Base-by-base conservation (phyloP, 2,888 invertebrate genomes). In the Netelia inedita region DNA sequence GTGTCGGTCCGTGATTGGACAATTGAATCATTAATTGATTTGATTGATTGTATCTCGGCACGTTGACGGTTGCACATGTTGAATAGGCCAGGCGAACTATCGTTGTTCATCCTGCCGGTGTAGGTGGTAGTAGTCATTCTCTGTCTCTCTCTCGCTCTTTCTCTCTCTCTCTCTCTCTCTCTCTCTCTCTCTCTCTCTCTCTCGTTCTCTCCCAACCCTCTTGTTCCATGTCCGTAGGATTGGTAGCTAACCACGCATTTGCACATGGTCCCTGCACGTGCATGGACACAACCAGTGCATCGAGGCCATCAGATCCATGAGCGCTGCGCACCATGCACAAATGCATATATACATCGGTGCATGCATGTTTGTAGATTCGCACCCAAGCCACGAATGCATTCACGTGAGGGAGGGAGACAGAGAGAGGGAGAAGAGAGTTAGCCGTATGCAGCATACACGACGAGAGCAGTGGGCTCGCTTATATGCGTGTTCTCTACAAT, bases 21-120 rank as follows among this genome's bases (percentile, higher is more conserved):
- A 90, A 92, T 92, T 90, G 91, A 92, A 92, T 91, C 89, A 93
- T 92, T 90, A 91, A 93, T 93, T 90, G 93, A 93, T 92, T 92
- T 91, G 92, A 93, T 92, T 91, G 93, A 93, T 93, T 87, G 91
- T 91, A 92, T 92, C 91, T 89, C 87, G 84, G 88, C 86, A 91
- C 91, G 92, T 91, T 92, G 93, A 93, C 91, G 91, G 88, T 91
- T 92, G 91, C 91, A 91, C 91, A 92, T 91, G 92, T 92, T 92
- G 93, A 92, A 92, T 93, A 92, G 91, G 89, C 19, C 89, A 89
- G 89, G 85, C 86, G 35, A 50, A 63, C 88, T 91, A 91, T 91
- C 90, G 88, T 81, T 87, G 83, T 72, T 63, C 72, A 46, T 43
- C 53, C 75, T 66, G 61, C 53, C 50, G 59, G 71, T 66, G 55